phyloP scores from a whole-genome alignment of 2,113 vertebrate species.

The Tiliqua scincoides region DNA sequence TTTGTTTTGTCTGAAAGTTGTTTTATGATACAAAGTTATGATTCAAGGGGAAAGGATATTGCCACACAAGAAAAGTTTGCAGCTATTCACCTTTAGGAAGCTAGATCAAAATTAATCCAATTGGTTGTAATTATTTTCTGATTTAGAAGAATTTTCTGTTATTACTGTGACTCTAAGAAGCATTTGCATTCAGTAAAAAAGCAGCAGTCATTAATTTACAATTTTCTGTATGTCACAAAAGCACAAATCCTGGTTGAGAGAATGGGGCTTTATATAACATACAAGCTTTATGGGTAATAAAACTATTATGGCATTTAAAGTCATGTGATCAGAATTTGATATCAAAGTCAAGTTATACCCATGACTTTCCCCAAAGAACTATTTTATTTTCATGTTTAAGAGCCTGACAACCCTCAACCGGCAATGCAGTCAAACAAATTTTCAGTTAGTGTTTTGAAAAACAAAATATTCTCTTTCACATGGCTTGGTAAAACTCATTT shows the following conservation, averaged over 20 bases:
- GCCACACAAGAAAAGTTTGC: neutral
- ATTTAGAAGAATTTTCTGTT: slow-evolving; percentile 25
- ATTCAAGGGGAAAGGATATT: neutral
- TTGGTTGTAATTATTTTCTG: slow-evolving; percentile 16
- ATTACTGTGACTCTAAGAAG: slow-evolving; percentile 7
- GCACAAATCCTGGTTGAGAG: neutral
- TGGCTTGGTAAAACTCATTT: neutral
- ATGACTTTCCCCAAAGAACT: neutral
- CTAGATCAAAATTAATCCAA: neutral
- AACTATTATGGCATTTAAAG: neutral
- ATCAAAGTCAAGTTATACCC: neutral
- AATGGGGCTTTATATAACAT: neutral
- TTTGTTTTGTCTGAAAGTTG: neutral
- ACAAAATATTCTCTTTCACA: neutral
- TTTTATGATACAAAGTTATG: neutral
- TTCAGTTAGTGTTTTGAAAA: slow-evolving; percentile 12
- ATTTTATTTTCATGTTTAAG: neutral
- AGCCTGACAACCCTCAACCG: neutral
- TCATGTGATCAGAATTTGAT: neutral
- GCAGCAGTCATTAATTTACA: neutral
- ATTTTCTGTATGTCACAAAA: neutral
- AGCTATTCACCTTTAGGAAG: neutral
- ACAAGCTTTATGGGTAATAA: neutral
- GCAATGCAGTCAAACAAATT: neutral
- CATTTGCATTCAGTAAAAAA: slow-evolving; percentile 22